Evolutionary conservation across 2,888 invertebrate genomes (phyloP).

Genomic region (Apoda limacodes): DNA sequence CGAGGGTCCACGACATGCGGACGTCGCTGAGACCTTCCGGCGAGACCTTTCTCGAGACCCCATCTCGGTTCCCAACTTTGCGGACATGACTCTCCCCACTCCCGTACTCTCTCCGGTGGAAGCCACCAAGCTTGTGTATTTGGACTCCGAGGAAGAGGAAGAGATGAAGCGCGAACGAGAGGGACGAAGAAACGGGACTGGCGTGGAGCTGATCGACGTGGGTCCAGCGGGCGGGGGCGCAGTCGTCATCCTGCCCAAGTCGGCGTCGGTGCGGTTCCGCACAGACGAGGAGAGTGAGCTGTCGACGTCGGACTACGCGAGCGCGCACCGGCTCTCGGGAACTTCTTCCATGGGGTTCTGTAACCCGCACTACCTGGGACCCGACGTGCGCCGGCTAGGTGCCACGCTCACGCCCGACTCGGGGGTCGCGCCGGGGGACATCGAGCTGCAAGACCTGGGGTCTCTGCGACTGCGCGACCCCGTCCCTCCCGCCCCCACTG

Average conservation of each 20-base stretch:
- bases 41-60: slow-evolving; percentile 74
- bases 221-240: slow-evolving; percentile 6
- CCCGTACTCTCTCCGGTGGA: slow-evolving; percentile 76
- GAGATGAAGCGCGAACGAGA: slow-evolving; percentile 33
- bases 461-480: slow-evolving; percentile 25
- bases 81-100: slow-evolving; percentile 72
- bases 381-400: slow-evolving; percentile 77
- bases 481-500: slow-evolving; percentile 40
- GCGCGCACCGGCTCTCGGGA: slow-evolving; percentile 76
- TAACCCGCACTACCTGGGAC: slow-evolving; percentile 81
- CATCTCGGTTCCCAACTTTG: slow-evolving; percentile 80
- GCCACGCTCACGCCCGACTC: slow-evolving; percentile 76
- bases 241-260: slow-evolving; percentile 66
- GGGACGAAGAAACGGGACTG: slow-evolving; percentile 63
- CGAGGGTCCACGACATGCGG: slow-evolving; percentile 36
- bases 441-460: slow-evolving; percentile 48
- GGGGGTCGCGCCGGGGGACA: slow-evolving; percentile 56
- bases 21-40: slow-evolving; percentile 28
- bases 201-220: slow-evolving; percentile 46
- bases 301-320: slow-evolving; percentile 82
- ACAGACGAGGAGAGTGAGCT: slow-evolving; percentile 67
- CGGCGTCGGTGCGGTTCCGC: slow-evolving; percentile 67
- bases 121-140: slow-evolving; percentile 75
- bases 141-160: slow-evolving; percentile 77
- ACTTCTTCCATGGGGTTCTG: slow-evolving; percentile 73